These are phyloP conservation scores for Bombus waltoni DNA, from an alignment of 1,140 invertebrate species.

Conservation along the genomic window DNA sequence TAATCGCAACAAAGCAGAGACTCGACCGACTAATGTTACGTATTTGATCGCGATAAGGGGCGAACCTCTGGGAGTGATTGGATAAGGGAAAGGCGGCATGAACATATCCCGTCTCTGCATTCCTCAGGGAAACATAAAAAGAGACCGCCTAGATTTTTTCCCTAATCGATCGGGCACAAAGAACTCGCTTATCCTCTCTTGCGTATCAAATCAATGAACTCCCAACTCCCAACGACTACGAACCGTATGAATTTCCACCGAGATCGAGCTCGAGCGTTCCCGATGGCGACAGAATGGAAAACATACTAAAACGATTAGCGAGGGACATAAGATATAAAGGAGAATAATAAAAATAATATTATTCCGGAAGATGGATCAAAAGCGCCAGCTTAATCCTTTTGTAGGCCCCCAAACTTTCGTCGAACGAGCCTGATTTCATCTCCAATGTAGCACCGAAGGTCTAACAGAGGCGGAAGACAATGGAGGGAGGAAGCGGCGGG, in stretches of 20 bases:
- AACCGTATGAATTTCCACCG: background rate
- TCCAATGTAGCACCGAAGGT: conserved; percentile 25
- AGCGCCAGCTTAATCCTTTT: conserved; percentile 1
- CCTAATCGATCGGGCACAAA: conserved; percentile 50
- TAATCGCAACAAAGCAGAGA: background rate
- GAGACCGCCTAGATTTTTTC: conserved; percentile 56
- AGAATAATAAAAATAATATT: background rate
- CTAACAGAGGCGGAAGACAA: conserved; percentile 26
- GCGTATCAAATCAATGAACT: conserved; percentile 5
- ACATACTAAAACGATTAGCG: background rate
- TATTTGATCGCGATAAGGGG: conserved; percentile 52
- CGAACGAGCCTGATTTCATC: conserved; percentile 53
- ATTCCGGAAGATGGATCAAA: background rate
- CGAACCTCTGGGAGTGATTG: conserved; percentile 38
- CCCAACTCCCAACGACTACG: background rate
- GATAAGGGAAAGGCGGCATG: conserved; percentile 47
- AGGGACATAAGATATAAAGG: background rate
- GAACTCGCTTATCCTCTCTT: background rate
- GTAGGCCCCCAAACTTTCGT: conserved; percentile 14
- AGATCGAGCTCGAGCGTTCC: background rate
- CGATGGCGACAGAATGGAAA: background rate
- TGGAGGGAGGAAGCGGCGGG: conserved; percentile 4
- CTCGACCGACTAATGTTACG: conserved; percentile 28
- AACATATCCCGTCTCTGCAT: conserved; percentile 25
- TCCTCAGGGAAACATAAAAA: conserved; percentile 64